Base-by-base conservation (phyloP, 1,140 invertebrate species). In the Philotrypesis tridentata region DNA sequence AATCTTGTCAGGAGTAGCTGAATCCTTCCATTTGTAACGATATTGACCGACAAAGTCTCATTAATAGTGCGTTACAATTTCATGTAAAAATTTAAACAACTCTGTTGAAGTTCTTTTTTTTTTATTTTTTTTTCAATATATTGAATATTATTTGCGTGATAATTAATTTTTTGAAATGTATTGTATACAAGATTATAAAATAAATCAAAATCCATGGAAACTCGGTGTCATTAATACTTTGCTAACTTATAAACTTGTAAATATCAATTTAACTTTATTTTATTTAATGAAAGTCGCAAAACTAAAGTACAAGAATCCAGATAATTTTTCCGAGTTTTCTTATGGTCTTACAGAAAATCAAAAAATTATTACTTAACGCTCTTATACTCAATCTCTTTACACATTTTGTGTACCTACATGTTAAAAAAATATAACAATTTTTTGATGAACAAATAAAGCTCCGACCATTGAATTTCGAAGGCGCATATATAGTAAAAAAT, bases 341-440 rank as follows among this genome's bases (percentile, higher is more conserved):
- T 21, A 63, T 63, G 33, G 27, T 4, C 25, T 23, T 37, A 65
- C 27, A 27, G 37, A 63, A 68, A 73, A 80, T 73, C n/a, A 48
- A 73, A 71, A 60, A 74, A 43, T 80, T n/a, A 17, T 43, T 67
- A 68, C 2, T 31, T n/a, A 29, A 43, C 29, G 33, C 5, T 70
- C 12, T 78, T 71, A 55, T n/a, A n/a, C n/a, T n/a, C n/a, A n/a
- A n/a, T 12, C 48, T 74, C 29, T 63, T 61, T 76, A 25, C 43
- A 72, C 31, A 71, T 43, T 63, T 63, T 27, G 17, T 72, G 67
- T 71, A 77, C 37, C 43, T 40, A 60, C n/a, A 37, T 23, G 8
- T 71, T 43, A 63, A 75, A 77, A 82, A 71, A 77, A 72, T 82
- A 82, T 71, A 71, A 76, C 31, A 77, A 82, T 82, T 73, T 82